Evolutionary conservation across 2,888 invertebrate genomes (phyloP), one percentile per base, ranked within the genome.

Genomic region (Epinotia bilunana): DNA sequence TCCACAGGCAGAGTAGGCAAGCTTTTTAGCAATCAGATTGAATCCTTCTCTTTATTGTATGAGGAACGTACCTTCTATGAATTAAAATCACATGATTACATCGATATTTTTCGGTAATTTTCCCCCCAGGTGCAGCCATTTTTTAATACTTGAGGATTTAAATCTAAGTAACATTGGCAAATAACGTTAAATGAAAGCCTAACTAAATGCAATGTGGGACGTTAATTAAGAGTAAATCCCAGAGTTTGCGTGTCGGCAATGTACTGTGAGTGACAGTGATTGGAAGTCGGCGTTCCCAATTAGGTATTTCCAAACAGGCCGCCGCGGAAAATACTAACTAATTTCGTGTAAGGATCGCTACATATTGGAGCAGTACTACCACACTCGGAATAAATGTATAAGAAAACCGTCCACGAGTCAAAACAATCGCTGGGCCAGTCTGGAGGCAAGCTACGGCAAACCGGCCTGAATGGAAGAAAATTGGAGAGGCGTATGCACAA

Each of bases 271-370:
- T 61, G 75, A 75, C 75, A 75, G 65, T 75, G 75, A 75, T 75
- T 75, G 75, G 75, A 75, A 53, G 55, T 69, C 57, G 73, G 73
- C 68, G 20, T 71, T 74, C 60, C 72, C 75, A 75, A 75, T 75
- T 75, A 75, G 75, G 75, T 67, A 67, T 75, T 75, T 75, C 61
- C 72, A 75, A 75, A 75, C 72, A 75, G 75, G 46, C 62, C 71
- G 57, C 63, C 60, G 65, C 23, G 71, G 72, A 72, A 75, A 75
- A 75, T 67, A 72, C 65, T 67, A 28, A 3, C 67, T 71, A 67
- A 65, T 70, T 71, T 55, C 12, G 33, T 61, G 23, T 75, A 72
- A 75, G 67, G 72, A 46, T 13, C 9, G 39, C 20, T 49, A 49
- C 70, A 57, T 64, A 39, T 9, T 46, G 60, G 57, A 70, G 70